Evolutionary conservation across 2,113 vertebrate species (phyloP), one percentile per base, ranked within the genome.

Genomic region (Miniopterus natalensis): DNA sequence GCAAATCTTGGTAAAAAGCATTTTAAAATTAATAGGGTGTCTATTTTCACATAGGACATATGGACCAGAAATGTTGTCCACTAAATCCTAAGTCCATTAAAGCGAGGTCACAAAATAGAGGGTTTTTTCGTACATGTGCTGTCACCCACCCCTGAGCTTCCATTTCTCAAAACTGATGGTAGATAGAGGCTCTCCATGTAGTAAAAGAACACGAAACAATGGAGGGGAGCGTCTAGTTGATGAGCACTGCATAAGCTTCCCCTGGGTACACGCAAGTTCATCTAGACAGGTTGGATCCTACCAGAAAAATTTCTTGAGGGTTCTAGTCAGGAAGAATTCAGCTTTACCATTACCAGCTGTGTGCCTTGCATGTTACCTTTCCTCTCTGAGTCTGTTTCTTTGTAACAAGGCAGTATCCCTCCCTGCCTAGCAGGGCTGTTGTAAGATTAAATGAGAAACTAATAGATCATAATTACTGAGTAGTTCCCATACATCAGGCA

Each of bases 151-250:
- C 49, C 70, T 11, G n/a, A 78, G 31, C 42, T 5, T 25, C 84
- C 21, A 25, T 14, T 4, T 78, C 65, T 77, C 59, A 36, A 66
- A 51, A 0, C 21, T 13, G 9, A 21, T 7, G 20, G 29, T 6
- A 29, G 12, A 66, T 6, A 31, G 2, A 29, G n/a, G 66, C 23
- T 68, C 40, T 25, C 8, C 17, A 5, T 3, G 4, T 5, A 27
- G 25, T 47, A 18, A 29, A 61, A 23, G 40, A 11, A 15, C 10
- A 18, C 5, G 3, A 4, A 5, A 17, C 55, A 27, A 61, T 68
- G 0, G 1, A 27, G 59, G 10, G 8, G 14, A 15, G 12, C 4
- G 1, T 36, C 21, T 31, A 15, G 45, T 18, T n/a, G 12, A 18
- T 66, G 79, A 29, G n/a, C 74, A 36, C 47, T 17, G 20, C 8